Percentiles rank a stretch among this genome's conserved stretches.
These are phyloP conservation scores for Lepidocyrtoides sp. DNA, from an alignment of 2,888 invertebrate species.

Conservation along the genomic window DNA sequence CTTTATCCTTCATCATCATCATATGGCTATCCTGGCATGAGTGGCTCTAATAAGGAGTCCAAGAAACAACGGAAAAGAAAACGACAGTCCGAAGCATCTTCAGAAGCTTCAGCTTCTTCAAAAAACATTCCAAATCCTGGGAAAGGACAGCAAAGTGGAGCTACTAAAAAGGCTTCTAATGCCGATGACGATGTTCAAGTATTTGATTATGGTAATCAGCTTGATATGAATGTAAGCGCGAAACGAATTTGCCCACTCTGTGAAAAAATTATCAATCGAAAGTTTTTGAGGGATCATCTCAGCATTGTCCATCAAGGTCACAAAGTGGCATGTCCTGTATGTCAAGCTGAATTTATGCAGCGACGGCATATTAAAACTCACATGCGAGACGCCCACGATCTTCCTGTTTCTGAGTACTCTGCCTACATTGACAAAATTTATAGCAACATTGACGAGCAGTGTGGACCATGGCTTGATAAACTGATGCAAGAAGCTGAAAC, in stretches of 20 bases:
- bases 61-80: slow-evolving; percentile 64
- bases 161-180: neutral
- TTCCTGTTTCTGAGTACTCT: slow-evolving; percentile 25
- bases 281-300: slow-evolving; percentile 48
- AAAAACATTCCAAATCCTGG: slow-evolving; percentile 8
- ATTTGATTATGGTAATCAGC: neutral
- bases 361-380: slow-evolving; percentile 47
- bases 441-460: slow-evolving; percentile 22
- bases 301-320: slow-evolving; percentile 48
- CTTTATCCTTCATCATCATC: neutral
- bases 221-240: neutral
- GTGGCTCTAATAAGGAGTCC: neutral
- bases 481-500: slow-evolving; percentile 15
- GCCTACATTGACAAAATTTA: slow-evolving; percentile 15
- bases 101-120: slow-evolving; percentile 33
- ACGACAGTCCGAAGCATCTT: slow-evolving; percentile 43
- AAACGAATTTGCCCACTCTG: slow-evolving; percentile 69
- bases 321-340: slow-evolving; percentile 45
- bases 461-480: slow-evolving; percentile 43
- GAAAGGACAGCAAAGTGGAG: slow-evolving; percentile 6
- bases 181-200: neutral
- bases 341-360: slow-evolving; percentile 38
- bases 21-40: neutral
- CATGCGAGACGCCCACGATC: slow-evolving; percentile 57
- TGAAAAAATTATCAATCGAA: slow-evolving; percentile 42